Percentiles rank a stretch among this genome's conserved stretches.
Conservation (phyloP, 2,888 invertebrate species). For the Microchrysa polita region DNA sequence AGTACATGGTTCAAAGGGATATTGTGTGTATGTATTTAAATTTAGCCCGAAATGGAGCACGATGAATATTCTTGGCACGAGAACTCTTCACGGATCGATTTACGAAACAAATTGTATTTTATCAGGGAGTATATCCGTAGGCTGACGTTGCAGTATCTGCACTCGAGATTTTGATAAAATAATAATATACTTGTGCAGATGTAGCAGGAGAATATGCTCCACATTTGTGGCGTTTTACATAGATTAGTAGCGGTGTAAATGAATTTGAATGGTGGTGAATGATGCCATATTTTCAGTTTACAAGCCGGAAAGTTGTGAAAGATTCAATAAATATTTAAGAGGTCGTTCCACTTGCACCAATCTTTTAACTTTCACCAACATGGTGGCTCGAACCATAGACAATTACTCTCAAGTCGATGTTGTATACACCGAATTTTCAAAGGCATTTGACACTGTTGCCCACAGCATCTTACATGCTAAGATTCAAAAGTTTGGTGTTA, state of each 20-base stretch:
- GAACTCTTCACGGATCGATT: not conserved
- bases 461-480: no score
- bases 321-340: no score
- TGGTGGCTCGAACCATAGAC: no score
- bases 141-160: conserved; percentile 30
- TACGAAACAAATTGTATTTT: conserved; percentile 2
- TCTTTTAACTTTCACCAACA: no score
- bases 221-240: not conserved
- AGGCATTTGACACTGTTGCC: no score
- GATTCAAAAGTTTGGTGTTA: no score
- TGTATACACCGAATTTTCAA: no score
- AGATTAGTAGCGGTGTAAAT: not conserved
- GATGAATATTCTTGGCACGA: not conserved
- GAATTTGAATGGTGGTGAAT: no score
- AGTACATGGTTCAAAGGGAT: not conserved
- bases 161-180: conserved; percentile 24
- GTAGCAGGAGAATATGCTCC: no score
- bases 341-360: no score
- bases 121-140: not conserved
- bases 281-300: no score
- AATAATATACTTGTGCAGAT: conserved; percentile 13
- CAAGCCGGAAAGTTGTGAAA: conserved; percentile 15
- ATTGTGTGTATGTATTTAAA: not conserved
- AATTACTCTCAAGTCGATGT: no score
- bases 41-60: not conserved